Evolutionary conservation across 2,888 invertebrate species (phyloP).

Genomic region (Macrosoma leucophasiata): DNA sequence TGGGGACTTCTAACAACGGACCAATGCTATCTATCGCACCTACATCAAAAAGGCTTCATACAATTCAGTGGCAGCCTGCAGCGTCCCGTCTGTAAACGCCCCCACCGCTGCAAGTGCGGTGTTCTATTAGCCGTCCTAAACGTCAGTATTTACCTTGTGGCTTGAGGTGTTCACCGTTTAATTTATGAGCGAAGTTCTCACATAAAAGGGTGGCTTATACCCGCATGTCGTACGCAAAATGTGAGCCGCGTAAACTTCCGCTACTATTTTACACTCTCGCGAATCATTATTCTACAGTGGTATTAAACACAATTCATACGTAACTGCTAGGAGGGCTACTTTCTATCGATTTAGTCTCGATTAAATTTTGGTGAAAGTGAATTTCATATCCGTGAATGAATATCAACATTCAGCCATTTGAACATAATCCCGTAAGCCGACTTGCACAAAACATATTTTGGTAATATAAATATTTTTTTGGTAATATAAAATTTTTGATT

Average conservation of each 20-base stretch:
- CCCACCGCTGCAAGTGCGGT: slow-evolving; percentile 5
- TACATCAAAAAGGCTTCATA: slow-evolving; percentile 3
- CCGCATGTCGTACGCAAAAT: slow-evolving; percentile 31
- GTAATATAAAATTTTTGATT: too few species aligned
- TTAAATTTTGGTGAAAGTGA: too few species aligned
- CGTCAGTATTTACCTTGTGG: slow-evolving; percentile 29
- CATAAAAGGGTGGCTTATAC: slow-evolving; percentile 37
- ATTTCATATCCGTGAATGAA: too few species aligned
- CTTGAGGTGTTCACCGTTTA: slow-evolving; percentile 29
- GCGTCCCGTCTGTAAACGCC: slow-evolving; percentile 2
- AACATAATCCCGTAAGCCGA: too few species aligned
- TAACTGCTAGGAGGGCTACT: too few species aligned
- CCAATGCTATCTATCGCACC: too few species aligned
- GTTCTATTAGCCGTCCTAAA: slow-evolving; percentile 19
- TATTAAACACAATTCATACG: too few species aligned
- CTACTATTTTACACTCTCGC: slow-evolving; percentile 25
- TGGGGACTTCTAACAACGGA: too few species aligned
- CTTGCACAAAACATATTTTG: too few species aligned
- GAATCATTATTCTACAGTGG: slow-evolving; percentile 6
- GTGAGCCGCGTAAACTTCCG: slow-evolving; percentile 33
- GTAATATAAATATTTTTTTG: too few species aligned
- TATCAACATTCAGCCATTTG: too few species aligned
- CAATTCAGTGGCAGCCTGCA: slow-evolving; percentile 11
- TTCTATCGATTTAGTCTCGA: too few species aligned
- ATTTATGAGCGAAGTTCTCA: slow-evolving; percentile 43